These are phyloP conservation scores for Tinea pellionella DNA, from an alignment of 2,888 invertebrate genomes.

Conservation along the genomic window DNA sequence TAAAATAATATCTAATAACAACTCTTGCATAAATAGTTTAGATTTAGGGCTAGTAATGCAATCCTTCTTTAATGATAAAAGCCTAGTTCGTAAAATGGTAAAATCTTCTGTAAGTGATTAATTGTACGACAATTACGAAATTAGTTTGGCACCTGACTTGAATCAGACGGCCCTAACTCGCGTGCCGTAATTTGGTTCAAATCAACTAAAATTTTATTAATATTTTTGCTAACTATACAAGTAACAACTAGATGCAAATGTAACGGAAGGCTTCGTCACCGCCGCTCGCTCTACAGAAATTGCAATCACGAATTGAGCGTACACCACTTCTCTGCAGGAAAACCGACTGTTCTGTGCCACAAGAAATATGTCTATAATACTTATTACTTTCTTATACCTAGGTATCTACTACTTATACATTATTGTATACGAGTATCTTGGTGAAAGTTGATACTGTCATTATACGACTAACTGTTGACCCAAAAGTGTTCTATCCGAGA, in stretches of 20 bases:
- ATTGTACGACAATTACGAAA: too few species aligned
- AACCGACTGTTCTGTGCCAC: constrained; percentile 12
- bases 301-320: constrained; percentile 20
- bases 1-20: not conserved
- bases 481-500: not conserved
- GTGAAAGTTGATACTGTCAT: constrained; percentile 28
- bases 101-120: too few species aligned
- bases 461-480: not conserved
- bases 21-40: not conserved
- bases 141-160: too few species aligned
- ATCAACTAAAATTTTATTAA: not conserved
- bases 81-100: too few species aligned
- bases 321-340: not conserved
- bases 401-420: too few species aligned
- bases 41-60: too few species aligned
- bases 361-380: constrained; percentile 14
- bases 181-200: too few species aligned
- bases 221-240: constrained; percentile 25
- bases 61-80: too few species aligned
- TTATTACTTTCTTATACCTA: constrained; percentile 19
- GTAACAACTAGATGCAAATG: constrained; percentile 35
- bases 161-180: too few species aligned
- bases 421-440: too few species aligned
- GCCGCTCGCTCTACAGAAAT: constrained; percentile 18
- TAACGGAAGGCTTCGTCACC: constrained; percentile 33